Conservation (phyloP, 2,888 invertebrate genomes). For the Ecliptopera silaceata region DNA sequence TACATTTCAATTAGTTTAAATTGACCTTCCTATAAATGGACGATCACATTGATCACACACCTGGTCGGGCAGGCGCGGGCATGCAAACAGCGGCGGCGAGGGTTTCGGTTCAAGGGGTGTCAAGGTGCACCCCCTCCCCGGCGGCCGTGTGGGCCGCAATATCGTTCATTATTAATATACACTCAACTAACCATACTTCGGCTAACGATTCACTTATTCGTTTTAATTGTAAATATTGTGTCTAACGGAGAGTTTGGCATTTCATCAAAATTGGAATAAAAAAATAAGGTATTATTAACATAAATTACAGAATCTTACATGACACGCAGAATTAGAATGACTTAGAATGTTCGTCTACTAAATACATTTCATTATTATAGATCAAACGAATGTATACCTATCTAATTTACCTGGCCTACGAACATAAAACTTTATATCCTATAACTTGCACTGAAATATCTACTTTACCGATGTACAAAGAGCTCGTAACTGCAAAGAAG, state of each 20-base stretch:
- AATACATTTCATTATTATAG: neutral
- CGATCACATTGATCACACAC: slow-evolving; percentile 49
- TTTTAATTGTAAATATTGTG: slow-evolving; percentile 28
- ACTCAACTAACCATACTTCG: slow-evolving; percentile 37
- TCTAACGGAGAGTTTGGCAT: slow-evolving; percentile 17
- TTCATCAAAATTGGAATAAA: slow-evolving; percentile 8
- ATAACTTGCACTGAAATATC: neutral
- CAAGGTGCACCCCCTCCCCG: slow-evolving; percentile 49
- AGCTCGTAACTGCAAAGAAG: slow-evolving; percentile 21
- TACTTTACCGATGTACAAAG: slow-evolving; percentile 16
- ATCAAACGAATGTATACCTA: neutral
- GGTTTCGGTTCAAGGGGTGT: slow-evolving; percentile 52
- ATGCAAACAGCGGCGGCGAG: slow-evolving; percentile 46
- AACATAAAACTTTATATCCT: neutral
- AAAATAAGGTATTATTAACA: neutral
- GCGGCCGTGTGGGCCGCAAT: slow-evolving; percentile 34
- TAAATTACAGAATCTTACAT: neutral
- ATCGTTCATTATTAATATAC: slow-evolving; percentile 56
- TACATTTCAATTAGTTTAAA: slow-evolving; percentile 42
- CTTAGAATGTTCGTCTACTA: too few relatives aligned
- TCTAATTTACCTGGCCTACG: neutral
- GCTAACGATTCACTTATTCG: slow-evolving; percentile 28
- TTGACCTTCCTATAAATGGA: slow-evolving; percentile 48
- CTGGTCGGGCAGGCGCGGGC: slow-evolving; percentile 39
- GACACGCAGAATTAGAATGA: too few relatives aligned